phyloP scores from a whole-genome alignment of 2,888 invertebrate genomes.

The Ariolimax columbianus region DNA sequence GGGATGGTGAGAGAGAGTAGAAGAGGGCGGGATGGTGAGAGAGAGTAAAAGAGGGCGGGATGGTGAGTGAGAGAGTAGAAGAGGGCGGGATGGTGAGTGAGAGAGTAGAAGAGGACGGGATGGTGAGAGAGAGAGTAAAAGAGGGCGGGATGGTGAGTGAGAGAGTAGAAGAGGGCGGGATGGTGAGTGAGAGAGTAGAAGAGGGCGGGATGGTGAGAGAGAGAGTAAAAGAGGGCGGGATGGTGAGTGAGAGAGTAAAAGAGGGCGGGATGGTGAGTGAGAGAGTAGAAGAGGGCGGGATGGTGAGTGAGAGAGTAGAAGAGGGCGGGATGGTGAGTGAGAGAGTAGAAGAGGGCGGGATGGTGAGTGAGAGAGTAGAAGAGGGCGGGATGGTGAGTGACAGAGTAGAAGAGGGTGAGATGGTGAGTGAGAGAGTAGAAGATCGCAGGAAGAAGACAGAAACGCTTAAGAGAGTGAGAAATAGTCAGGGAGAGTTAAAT shows the following conservation, averaged over 20 bases:
- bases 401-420: not conserved
- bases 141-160: not conserved
- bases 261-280: not conserved
- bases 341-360: not conserved
- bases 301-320: not conserved
- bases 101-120: not conserved
- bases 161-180: not conserved
- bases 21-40: not conserved
- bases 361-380: not conserved
- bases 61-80: not conserved
- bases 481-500: no score
- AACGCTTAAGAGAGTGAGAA: no score
- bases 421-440: not conserved
- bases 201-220: not conserved
- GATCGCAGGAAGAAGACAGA: not conserved
- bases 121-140: not conserved
- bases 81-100: not conserved
- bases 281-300: not conserved
- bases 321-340: not conserved
- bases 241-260: not conserved
- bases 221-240: slow-evolving; percentile 10
- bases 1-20: not conserved
- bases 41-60: not conserved
- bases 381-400: not conserved
- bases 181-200: not conserved